phyloP scores from a whole-genome alignment of 2,888 invertebrate genomes.

The Oscheius sp. region DNA sequence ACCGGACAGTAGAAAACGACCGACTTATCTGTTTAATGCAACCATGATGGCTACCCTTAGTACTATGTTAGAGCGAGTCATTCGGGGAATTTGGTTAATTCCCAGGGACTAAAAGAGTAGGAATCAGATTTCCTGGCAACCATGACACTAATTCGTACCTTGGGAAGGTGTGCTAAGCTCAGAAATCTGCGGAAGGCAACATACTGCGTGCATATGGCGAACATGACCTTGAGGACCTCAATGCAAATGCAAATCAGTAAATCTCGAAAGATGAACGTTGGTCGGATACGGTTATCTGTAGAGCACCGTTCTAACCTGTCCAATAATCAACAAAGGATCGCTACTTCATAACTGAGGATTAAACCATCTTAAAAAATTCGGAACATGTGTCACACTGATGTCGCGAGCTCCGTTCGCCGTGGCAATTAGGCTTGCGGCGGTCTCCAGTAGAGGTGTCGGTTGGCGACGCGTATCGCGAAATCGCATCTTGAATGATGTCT shows the following conservation, averaged over 20 bases:
- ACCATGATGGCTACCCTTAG: too few species aligned
- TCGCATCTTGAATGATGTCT: constrained; percentile 31
- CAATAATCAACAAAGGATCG: not conserved
- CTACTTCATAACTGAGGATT: not conserved
- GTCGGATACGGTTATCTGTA: not conserved
- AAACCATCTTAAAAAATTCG: constrained; percentile 20
- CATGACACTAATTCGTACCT: too few species aligned
- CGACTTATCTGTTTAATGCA: constrained; percentile 27
- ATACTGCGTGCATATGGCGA: too few species aligned
- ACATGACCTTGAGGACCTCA: too few species aligned
- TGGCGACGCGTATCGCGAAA: constrained; percentile 26
- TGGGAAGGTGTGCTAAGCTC: too few species aligned
- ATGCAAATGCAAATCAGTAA: constrained; percentile 21
- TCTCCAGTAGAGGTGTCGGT: constrained; percentile 27
- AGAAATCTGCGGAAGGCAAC: too few species aligned
- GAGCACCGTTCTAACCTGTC: not conserved
- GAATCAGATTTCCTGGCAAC: too few species aligned
- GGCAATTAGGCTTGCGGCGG: constrained; percentile 22
- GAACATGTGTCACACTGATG: constrained; percentile 25
- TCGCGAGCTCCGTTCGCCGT: constrained; percentile 22
- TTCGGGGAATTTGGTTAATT: not conserved
- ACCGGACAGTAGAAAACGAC: constrained; percentile 28
- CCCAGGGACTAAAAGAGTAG: not conserved
- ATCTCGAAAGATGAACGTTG: not conserved
- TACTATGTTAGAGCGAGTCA: too few species aligned